Base-by-base conservation (phyloP, 2,888 invertebrate genomes). In the Stictocephala bisonia region DNA sequence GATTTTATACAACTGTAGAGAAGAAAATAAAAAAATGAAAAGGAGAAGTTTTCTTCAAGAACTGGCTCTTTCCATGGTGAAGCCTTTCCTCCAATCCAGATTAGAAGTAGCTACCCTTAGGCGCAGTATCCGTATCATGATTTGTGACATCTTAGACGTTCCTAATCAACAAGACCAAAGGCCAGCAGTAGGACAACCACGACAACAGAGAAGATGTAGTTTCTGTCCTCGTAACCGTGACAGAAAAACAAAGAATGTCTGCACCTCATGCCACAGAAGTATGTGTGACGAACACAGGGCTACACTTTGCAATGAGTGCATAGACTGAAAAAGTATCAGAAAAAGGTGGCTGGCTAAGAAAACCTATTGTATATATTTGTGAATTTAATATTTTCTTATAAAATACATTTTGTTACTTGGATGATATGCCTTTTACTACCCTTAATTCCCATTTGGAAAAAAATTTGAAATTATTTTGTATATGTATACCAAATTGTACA, bases 1-100 rank as follows among this genome's bases (percentile, higher is more conserved):
- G 18, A 51, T 74, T 11, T n/a, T 64, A 27, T 73, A 69, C 69
- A 69, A 41, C 41, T 29, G n/a, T 73, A 48, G 53, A 73, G 40
- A n/a, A 2, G 69, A 56, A n/a, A 31, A 48, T 41, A 31, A 48
- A 31, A 73, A 73, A 29, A 70, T 70, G 69, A 40, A 31, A 41
- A 56, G 60, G 31, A 40, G 69, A 41, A 53, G 58, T 20, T 73
- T 73, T 29, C 58, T 73, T 6, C 24, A 56, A 18, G 58, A 70
- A 29, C 35, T 70, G 60, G 41, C 69, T 27, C 53, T 35, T 11
- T 66, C 66, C n/a, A 29, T 70, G 22, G 35, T 70, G 24, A 70
- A 27, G 50, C 68, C 68, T 20, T 68, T 68, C 7, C 18, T 50
- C 3, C 50, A 50, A 68, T 24, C 22, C 24, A 68, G 50, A 27